Evolutionary conservation across 2,797 vertebrate genomes (phyloP).

Genomic region (Gobionotothen gibberifrons): DNA sequence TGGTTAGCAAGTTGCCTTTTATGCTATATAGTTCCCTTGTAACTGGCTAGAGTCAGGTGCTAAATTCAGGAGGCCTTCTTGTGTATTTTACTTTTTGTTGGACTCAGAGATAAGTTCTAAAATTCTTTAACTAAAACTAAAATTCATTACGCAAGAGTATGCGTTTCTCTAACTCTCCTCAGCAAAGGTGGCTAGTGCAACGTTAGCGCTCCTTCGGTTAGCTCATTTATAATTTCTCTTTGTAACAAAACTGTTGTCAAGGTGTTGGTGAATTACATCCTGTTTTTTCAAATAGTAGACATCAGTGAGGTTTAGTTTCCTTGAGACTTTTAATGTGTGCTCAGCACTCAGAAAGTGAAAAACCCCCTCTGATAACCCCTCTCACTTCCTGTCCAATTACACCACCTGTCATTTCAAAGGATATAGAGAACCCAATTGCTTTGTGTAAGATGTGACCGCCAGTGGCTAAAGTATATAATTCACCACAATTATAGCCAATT

Average conservation of each 20-base stretch:
- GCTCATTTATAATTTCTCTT: not conserved
- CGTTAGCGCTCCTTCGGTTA: not conserved
- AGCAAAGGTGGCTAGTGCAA: fast-evolving
- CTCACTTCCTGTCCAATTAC: conserved; percentile 22
- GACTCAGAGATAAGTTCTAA: not conserved
- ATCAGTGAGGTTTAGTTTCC: not conserved
- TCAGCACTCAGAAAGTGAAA: conserved; percentile 1
- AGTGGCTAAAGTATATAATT: conserved; percentile 38
- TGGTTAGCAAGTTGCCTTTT: not conserved
- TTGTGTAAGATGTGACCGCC: conserved; percentile 7
- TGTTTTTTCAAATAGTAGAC: not conserved
- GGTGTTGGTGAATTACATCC: not conserved
- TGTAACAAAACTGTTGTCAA: not conserved
- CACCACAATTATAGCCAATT: conserved; percentile 53
- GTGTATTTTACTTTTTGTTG: not conserved
- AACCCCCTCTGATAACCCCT: not conserved
- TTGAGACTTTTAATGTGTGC: conserved; percentile 6
- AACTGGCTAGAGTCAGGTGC: too few species aligned
- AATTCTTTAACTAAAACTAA: too few species aligned
- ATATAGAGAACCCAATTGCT: not conserved
- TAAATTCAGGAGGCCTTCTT: not conserved
- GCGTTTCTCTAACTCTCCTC: not conserved
- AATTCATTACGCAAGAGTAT: too few species aligned
- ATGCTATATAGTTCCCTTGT: not conserved
- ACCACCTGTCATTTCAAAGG: conserved; percentile 37